These are phyloP conservation scores for Pelusios castaneus DNA, from an alignment of 2,113 vertebrate species.

Conservation along the genomic window DNA sequence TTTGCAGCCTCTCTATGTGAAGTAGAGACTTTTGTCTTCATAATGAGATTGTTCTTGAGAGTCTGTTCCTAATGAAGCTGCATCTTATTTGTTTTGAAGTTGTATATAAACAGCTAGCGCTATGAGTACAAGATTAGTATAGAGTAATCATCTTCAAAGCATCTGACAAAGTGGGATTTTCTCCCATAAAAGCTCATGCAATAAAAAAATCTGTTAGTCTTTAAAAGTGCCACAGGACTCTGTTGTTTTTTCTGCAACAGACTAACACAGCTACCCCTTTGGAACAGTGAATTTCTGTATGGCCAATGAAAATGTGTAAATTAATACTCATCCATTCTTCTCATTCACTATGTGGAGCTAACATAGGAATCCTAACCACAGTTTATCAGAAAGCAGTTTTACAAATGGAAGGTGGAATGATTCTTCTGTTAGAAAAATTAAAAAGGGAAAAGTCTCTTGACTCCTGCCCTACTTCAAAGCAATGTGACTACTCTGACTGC, in stretches of 20 bases:
- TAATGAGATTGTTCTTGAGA: conserved; percentile 64
- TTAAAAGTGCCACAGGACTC: too few relatives aligned
- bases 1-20: conserved; percentile 22
- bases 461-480: not conserved
- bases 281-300: too few relatives aligned
- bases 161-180: too few relatives aligned
- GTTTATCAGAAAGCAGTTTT: conserved; percentile 60
- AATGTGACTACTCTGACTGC: not conserved
- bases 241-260: too few relatives aligned
- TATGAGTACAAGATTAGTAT: conserved; percentile 77
- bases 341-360: conserved; percentile 64
- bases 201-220: too few relatives aligned
- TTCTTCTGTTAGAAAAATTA: conserved; percentile 17
- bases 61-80: conserved; percentile 65
- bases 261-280: too few relatives aligned
- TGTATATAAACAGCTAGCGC: conserved; percentile 68
- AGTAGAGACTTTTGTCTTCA: conserved; percentile 62
- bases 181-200: too few relatives aligned
- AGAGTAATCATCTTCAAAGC: too few relatives aligned
- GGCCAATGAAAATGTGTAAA: conserved; percentile 68
- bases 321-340: conserved; percentile 77
- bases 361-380: conserved; percentile 29
- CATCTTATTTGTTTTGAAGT: conserved; percentile 70
- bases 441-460: conserved; percentile 7
- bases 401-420: conserved; percentile 7